Conservation (phyloP, 2,888 invertebrate genomes). For the Drosophila affinis region DNA sequence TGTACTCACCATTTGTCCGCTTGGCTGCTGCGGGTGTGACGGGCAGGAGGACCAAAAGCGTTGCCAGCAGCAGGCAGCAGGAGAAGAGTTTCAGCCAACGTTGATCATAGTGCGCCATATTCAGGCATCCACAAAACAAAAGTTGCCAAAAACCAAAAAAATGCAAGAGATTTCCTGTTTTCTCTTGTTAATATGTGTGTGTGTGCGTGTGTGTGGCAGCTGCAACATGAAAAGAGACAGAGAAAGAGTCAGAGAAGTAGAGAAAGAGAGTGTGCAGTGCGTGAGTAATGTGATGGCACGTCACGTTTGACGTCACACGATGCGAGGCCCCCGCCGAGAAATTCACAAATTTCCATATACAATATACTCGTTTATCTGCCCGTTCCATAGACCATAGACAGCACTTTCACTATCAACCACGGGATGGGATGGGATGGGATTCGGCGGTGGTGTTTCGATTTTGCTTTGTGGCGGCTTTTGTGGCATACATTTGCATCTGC, state of each 20-base stretch:
- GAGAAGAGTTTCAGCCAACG: constrained; percentile 76
- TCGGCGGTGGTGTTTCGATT: neutral
- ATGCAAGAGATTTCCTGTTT: constrained; percentile 63
- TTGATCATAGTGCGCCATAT: constrained; percentile 81
- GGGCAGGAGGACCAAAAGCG: constrained; percentile 44
- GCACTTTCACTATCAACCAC: constrained; percentile 64
- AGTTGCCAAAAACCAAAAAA: constrained; percentile 58
- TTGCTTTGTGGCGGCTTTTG: constrained; percentile 1
- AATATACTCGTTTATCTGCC: constrained; percentile 34
- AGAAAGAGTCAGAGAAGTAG: constrained; percentile 29
- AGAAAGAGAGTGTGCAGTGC: constrained; percentile 15
- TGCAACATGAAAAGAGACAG: constrained; percentile 56
- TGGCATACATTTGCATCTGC: constrained; percentile 49
- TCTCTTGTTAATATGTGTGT: too few species aligned
- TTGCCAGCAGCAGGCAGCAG: constrained; percentile 47
- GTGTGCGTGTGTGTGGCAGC: constrained; percentile 40
- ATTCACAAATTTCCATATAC: constrained; percentile 58
- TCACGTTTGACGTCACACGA: constrained; percentile 69
- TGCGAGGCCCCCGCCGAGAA: constrained; percentile 44
- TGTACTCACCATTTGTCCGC: constrained; percentile 72
- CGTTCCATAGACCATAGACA: constrained; percentile 47
- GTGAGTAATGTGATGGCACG: constrained; percentile 37
- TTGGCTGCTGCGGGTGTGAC: constrained; percentile 62
- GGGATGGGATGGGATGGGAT: neutral
- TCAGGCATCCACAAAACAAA: constrained; percentile 58